Base-by-base conservation (phyloP, 2,113 vertebrate genomes). In the Apaloderma vittatum region DNA sequence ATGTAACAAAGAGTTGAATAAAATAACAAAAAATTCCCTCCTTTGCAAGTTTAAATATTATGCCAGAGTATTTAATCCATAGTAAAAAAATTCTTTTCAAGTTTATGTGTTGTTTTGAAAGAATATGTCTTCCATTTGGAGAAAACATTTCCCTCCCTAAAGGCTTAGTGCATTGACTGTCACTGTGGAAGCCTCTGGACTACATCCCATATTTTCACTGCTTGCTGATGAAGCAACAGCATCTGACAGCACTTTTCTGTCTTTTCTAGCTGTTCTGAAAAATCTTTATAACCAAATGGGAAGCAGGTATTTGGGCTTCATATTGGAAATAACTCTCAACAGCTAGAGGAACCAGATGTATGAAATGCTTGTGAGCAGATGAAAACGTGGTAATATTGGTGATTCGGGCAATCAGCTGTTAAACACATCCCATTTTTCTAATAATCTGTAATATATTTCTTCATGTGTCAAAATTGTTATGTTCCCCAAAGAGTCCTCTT, bases 191-290 rank as follows among this genome's bases (percentile, higher is more conserved):
- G n/a, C 48, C 72, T 94, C 92, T 90, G 78, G 62, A 74, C 24
- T 43, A 26, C 32, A 52, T 77, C 65, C 65, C n/a, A 7, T 63
- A 51, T 90, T 96, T 94, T 93, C 76, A 54, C 55, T 88, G 57
- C 57, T 88, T 66, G 75, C 59, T 94, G 75, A 75, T 92, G 51
- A 85, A 94, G 71, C 84, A 86, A 63, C 66, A 71, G 24, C 61
- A 21, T 91, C 57, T 72, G 73, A 52, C 70, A 91, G 76, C 86
- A 22, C 16, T 48, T 75, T 94, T 78, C 86, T 81, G 88, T 67
- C 83, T 77, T 91, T 88, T 89, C 72, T 72, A 58, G n/a, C 55
- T 66, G 24, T 29, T 95, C 84, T 91, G 81, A 95, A 90, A 95
- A 75, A 72, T 59, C 34, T 52, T 71, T 0, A 0, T 54, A 52